Conservation (phyloP, 2,888 invertebrate genomes). For the Ditula angustiorana region DNA sequence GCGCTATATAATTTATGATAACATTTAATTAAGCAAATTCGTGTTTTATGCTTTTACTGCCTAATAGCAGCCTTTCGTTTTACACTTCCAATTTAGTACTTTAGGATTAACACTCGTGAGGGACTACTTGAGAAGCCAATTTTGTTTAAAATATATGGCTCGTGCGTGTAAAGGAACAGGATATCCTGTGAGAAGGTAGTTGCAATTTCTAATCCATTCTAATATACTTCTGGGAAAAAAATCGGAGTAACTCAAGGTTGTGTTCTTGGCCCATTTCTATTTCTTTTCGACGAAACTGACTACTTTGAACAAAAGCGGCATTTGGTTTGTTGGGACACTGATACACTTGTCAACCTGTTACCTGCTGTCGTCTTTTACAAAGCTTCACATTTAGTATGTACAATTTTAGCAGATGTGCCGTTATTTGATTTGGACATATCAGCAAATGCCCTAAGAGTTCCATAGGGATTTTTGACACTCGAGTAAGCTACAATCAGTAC, state of each 20-base stretch:
- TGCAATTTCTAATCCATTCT: background rate
- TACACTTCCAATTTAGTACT: conserved; percentile 18
- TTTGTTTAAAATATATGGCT: background rate
- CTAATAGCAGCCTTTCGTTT: conserved; percentile 18
- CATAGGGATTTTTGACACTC: too few species aligned
- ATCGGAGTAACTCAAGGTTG: background rate
- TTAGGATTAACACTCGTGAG: background rate
- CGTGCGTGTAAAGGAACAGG: background rate
- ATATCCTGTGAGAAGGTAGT: background rate
- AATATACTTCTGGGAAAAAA: background rate
- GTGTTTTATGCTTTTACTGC: conserved; percentile 34
- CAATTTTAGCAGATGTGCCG: too few species aligned
- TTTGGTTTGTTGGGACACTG: too few species aligned
- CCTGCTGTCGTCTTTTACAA: too few species aligned
- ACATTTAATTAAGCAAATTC: conserved; percentile 35
- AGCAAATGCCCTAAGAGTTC: too few species aligned
- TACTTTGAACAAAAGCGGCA: too few species aligned
- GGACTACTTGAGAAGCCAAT: background rate
- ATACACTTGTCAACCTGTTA: too few species aligned
- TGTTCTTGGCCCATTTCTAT: background rate
- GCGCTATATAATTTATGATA: conserved; percentile 34
- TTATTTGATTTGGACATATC: too few species aligned
- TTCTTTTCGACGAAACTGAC: background rate
- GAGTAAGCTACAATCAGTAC: too few species aligned
- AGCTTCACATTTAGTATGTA: too few species aligned